Percentiles rank a stretch among this genome's conserved stretches.
phyloP scores from a whole-genome alignment of 2,888 invertebrate species.

The Agrilus biguttatus region DNA sequence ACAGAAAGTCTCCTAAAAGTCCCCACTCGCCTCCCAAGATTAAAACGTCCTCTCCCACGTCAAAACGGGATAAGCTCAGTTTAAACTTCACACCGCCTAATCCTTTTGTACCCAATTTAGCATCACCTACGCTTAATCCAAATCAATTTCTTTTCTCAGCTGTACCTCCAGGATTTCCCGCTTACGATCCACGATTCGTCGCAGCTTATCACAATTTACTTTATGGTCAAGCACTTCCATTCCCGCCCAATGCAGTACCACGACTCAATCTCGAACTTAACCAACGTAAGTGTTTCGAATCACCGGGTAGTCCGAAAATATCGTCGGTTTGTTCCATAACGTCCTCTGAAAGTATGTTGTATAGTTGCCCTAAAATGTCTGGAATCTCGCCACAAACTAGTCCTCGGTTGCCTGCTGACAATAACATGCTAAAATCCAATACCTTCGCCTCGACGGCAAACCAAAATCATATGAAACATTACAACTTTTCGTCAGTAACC shows the following conservation, averaged over 20 bases:
- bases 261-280: slow-evolving; percentile 14
- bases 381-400: too few relatives aligned
- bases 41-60: slow-evolving; percentile 13
- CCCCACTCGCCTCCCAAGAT: slow-evolving; percentile 24
- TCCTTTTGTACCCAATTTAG: slow-evolving; percentile 29
- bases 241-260: slow-evolving; percentile 15
- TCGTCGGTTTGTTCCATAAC: not conserved
- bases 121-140: slow-evolving; percentile 27
- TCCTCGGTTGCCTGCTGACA: too few relatives aligned
- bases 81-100: slow-evolving; percentile 30
- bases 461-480: too few relatives aligned
- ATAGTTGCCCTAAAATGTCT: too few relatives aligned
- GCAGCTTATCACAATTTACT: slow-evolving; percentile 26
- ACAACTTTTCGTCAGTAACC: too few relatives aligned
- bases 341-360: too few relatives aligned
- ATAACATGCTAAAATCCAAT: too few relatives aligned
- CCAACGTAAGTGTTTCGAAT: slow-evolving; percentile 18
- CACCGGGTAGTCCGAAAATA: slow-evolving; percentile 10
- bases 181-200: slow-evolving; percentile 29
- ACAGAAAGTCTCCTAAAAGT: slow-evolving; percentile 25
- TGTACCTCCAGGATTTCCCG: slow-evolving; percentile 23
- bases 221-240: slow-evolving; percentile 19
- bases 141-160: slow-evolving; percentile 26
- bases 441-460: too few relatives aligned
- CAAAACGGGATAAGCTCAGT: slow-evolving; percentile 19